Evolutionary conservation across 2,888 invertebrate species (phyloP), one percentile per base, ranked within the genome.

Genomic region (Smittia aterrima): DNA sequence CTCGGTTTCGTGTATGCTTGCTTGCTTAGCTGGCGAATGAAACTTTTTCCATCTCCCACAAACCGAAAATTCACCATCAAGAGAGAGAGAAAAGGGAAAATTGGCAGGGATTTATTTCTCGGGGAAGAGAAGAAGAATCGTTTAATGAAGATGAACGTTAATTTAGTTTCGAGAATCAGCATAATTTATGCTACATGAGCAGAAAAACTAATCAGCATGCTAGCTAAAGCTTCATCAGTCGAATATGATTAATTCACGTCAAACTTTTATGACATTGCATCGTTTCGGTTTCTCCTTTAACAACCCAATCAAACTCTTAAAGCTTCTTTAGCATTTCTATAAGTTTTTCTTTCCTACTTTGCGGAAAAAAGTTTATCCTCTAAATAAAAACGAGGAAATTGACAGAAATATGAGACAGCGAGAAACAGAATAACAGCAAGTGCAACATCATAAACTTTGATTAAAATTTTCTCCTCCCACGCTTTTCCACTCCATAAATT

Each of bases 401-500:
- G 70, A 70, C 67, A 67, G 32, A 70, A 70, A 70, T 70, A 54
- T 54, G 70, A 70, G 70, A 70, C 70, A 54, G 24, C 53, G 20
- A 22, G 18, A 58, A 22, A 16, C 25, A 32, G 32, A 24, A 22
- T 47, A 70, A 70, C 32, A n/a, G 18, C 54, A 70, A 70, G 53
- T 53, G 41, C 27, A 70, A 53, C 13, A 70, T 25, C 70, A 70
- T 70, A 70, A 70, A 70, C 53, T 70, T 70, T 70, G 70, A 70
- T 70, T 70, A 70, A 70, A 70, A 53, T 70, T 70, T 22, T 58
- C 58, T 20, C 58, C 53, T 53, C 20, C 40, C 68, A 22, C 68
- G 40, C 68, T 47, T 68, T 70, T 70, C 70, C 70, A 70, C 70
- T 54, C 70, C 70, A 70, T 70, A 70, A 70, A 70, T 70, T 70